Conservation (phyloP, 2,113 vertebrate genomes). For the Aldabrachelys gigantea region DNA sequence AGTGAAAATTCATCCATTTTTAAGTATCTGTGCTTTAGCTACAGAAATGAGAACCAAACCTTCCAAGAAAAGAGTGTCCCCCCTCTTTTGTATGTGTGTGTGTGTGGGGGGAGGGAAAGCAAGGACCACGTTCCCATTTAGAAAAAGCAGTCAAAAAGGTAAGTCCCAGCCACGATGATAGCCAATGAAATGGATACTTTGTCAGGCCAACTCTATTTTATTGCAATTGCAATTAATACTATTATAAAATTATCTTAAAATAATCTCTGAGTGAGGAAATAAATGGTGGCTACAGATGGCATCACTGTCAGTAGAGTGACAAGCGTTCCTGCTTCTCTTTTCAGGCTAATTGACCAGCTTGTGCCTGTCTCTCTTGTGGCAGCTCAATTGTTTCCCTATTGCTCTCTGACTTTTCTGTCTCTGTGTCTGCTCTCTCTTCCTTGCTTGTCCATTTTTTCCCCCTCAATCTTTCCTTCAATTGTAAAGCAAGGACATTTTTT, state of each 20-base stretch:
- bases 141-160: not conserved
- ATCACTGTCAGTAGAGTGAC: not conserved
- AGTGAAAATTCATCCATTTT: not conserved
- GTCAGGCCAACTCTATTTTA: not conserved
- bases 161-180: not conserved
- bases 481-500: not conserved
- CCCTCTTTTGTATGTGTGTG: not conserved
- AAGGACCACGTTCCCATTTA: not conserved
- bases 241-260: not conserved
- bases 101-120: accelerated
- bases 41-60: not conserved
- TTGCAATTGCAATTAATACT: accelerated
- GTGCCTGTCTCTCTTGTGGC: not conserved
- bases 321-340: not conserved
- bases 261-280: not conserved
- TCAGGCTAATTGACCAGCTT: not conserved
- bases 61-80: not conserved
- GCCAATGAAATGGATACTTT: not conserved
- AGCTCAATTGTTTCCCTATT: not conserved
- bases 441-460: not conserved
- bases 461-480: accelerated
- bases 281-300: not conserved
- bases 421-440: not conserved
- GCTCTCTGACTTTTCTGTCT: not conserved
- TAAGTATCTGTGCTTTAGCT: not conserved